phyloP scores from a whole-genome alignment of 2,797 vertebrate species.

The Micrastur ruficollis region DNA sequence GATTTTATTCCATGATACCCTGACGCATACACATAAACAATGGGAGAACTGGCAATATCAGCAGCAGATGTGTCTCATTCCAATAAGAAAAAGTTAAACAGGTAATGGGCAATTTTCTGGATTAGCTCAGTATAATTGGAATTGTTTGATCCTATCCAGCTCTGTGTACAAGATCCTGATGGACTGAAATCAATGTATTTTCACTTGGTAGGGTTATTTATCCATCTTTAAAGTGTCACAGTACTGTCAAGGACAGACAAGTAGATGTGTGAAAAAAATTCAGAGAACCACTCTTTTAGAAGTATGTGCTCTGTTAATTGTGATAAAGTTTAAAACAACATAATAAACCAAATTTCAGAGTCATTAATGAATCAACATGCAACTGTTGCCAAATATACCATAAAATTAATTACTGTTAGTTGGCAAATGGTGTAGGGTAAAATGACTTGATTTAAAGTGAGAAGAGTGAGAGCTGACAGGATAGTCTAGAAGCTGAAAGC shows the following conservation, averaged over 20 bases:
- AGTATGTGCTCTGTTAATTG: slow-evolving; percentile 70
- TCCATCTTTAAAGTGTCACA: neutral
- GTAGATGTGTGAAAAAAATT: neutral
- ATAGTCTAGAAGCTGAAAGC: slow-evolving; percentile 10
- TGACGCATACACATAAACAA: neutral
- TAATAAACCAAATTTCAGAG: slow-evolving; percentile 69
- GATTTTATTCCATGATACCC: neutral
- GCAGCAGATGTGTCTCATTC: neutral
- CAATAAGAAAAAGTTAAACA: neutral
- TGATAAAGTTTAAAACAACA: slow-evolving; percentile 64
- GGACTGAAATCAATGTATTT: neutral
- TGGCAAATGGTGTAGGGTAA: slow-evolving; percentile 69
- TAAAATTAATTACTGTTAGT: slow-evolving; percentile 77
- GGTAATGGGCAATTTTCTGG: neutral
- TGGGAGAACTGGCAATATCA: neutral
- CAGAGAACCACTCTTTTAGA: neutral
- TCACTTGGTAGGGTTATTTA: neutral
- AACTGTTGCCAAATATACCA: slow-evolving; percentile 69
- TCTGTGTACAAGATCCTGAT: neutral
- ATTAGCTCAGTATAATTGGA: neutral
- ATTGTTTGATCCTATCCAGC: neutral
- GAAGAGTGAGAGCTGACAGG: slow-evolving; percentile 13
- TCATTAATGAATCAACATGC: slow-evolving; percentile 67
- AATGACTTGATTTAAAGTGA: slow-evolving; percentile 33
- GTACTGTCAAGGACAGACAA: neutral